Base-by-base conservation (phyloP, 2,888 invertebrate genomes). In the Parnassius apollo region DNA sequence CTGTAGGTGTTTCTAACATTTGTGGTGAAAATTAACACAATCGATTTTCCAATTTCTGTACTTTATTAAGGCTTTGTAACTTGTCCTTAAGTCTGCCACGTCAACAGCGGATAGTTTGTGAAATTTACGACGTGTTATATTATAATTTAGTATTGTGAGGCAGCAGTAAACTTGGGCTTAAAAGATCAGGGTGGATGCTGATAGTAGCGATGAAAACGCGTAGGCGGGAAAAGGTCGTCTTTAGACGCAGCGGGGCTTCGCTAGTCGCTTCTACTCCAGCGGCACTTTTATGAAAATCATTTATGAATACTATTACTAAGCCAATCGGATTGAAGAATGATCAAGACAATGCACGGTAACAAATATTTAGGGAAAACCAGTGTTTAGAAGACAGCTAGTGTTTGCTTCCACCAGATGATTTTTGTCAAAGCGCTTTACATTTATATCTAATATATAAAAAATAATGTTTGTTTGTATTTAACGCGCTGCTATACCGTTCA, bases 91-190 rank as follows among this genome's bases (percentile, higher is more conserved):
- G 83, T 82, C 83, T 68, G 66, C 64, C 68, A 68, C 76, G 89
- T 87, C 89, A 83, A 74, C 70, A 69, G 71, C 75, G 85, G 89
- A 88, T 91, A 91, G 90, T 90, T 89, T 81, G 78, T 71, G 80
- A 82, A 90, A 91, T 91, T 91, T 91, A 91, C 81, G 90, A 85
- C 81, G 78, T 90, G 90, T 91, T 91, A 88, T 89, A 91, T 91
- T 90, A 88, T 91, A 91, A 91, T 91, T 91, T 91, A 91, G 87
- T 89, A 77, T 80, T 77, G 82, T 80, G 77, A 78, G 78, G 78
- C 74, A 76, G 82, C 85, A 80, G 88, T 88, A 90, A 89, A 89
- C 82, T 85, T 77, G 76, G 79, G 86, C 89, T 91, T 90, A 91
- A 87, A 87, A 91, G 91, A 90, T 91, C 87, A 86, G 75, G 73